Evolutionary conservation across 2,797 vertebrate genomes (phyloP), one percentile per base, ranked within the genome.

Genomic region (Staurois parvus): DNA sequence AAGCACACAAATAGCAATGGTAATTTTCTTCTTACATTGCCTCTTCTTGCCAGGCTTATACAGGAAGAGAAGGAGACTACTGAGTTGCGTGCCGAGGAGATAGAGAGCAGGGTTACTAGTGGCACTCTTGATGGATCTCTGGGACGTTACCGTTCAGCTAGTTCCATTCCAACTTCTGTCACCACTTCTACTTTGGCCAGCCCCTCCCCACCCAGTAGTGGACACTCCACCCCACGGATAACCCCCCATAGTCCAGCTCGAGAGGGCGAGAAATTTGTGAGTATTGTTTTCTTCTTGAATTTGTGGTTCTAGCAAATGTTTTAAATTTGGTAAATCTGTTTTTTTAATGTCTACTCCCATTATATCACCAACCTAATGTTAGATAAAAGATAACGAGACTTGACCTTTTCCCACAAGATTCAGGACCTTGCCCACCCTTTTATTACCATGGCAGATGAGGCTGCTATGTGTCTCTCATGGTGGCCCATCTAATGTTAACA

Each of bases 11-110:
- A 15, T 15, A 45, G 15, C 13, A 45, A 45, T 12, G 13, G 42
- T 45, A 45, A 19, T 59, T 17, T 2, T n/a, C 0, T 3, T n/a
- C 8, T 76, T 19, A 17, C 72, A 42, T 13, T 24, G n/a, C n/a
- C 59, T 66, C 34, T 62, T 40, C 59, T 29, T 79, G 3, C 32
- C 85, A 97, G 96, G 91, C 88, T 97, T 77, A 97, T 97, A 88
- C 96, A 97, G 89, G 96, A 97, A 90, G 96, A 97, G 92, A 97
- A 97, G 91, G 96, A 97, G 92, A 96, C 95, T 74, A 97, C 96
- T 0, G 96, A 97, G 88, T 87, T 97, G 88, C 93, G 96, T 29
- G 96, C 96, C 0, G 96, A 97, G 85, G 96, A 97, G 91, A 95
- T 97, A 11, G 96, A 97, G 91, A 97, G 95, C 88, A 92, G 96